These are phyloP conservation scores for Eidolon helvum DNA, from an alignment of 2,113 vertebrate species.

Conservation along the genomic window DNA sequence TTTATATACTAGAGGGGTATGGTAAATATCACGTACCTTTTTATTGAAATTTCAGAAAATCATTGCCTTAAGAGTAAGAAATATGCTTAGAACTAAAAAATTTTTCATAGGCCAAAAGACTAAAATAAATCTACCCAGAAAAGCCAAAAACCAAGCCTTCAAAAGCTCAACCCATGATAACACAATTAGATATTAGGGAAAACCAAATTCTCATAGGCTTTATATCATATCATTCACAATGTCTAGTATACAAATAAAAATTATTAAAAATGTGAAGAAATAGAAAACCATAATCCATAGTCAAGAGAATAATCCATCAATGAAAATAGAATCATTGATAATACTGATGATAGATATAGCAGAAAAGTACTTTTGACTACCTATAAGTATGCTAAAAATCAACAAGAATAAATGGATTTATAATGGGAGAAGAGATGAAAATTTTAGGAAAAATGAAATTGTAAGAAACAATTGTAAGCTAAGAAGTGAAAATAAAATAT, in stretches of 20 bases:
- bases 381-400: not conserved
- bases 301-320: not conserved
- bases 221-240: not conserved
- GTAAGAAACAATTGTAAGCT: not conserved
- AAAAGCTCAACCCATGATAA: not conserved
- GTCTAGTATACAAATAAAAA: not conserved
- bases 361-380: not conserved
- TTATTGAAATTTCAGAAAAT: not conserved
- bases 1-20: not conserved
- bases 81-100: not conserved
- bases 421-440: not conserved
- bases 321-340: not conserved
- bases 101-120: not conserved
- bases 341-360: not conserved
- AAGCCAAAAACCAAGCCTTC: not conserved
- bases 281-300: not conserved
- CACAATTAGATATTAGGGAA: not conserved
- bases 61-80: not conserved
- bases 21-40: not conserved
- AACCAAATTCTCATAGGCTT: not conserved
- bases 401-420: not conserved
- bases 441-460: not conserved
- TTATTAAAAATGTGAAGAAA: not conserved
- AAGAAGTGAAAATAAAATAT: not conserved
- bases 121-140: not conserved